Evolutionary conservation across 2,113 vertebrate genomes (phyloP), one percentile per base, ranked within the genome.

Genomic region (Corythornis cristatus): DNA sequence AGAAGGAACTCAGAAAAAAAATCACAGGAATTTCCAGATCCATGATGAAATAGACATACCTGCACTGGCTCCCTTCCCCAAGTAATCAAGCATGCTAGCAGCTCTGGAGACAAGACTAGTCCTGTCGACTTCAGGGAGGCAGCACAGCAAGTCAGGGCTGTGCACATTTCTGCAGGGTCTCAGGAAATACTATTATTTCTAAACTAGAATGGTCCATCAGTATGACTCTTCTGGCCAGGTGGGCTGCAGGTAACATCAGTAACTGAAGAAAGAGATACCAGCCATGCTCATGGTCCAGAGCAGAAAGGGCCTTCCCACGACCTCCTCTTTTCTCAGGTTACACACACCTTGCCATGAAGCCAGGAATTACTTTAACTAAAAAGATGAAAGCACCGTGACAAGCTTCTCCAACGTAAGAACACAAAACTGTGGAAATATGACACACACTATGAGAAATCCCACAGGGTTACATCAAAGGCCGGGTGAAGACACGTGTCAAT

Each of bases 191-290:
- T 67, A 15, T 10, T 23, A 8, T 4, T 3, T 20, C 60, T 71
- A 2, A 92, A 11, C 46, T 33, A 18, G 6, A 1, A 1, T 2
- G 17, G 31, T n/a, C 62, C 5, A 0, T 31, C 65, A n/a, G 12
- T 6, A 17, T 11, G 50, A 61, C 54, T 29, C 42, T 65, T 51
- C 54, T 25, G 56, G 50, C 67, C 87, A 91, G 85, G 50, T 37
- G 56, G 60, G 46, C 75, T 74, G 82, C 60, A 48, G 65, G 57
- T 35, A 81, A 67, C 19, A 14, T 15, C 57, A 84, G 25, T 0
- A 62, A 46, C 1, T 2, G 54, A 35, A 85, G 57, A 62, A 35
- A 56, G 7, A 62, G 26, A 73, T 57, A n/a, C 11, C 40, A 70
- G 45, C 45, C 28, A 6, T 6, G 48, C 57, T 51, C 21, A 4